Evolutionary conservation across 2,888 invertebrate species (phyloP).

Genomic region (Diogma glabrata): DNA sequence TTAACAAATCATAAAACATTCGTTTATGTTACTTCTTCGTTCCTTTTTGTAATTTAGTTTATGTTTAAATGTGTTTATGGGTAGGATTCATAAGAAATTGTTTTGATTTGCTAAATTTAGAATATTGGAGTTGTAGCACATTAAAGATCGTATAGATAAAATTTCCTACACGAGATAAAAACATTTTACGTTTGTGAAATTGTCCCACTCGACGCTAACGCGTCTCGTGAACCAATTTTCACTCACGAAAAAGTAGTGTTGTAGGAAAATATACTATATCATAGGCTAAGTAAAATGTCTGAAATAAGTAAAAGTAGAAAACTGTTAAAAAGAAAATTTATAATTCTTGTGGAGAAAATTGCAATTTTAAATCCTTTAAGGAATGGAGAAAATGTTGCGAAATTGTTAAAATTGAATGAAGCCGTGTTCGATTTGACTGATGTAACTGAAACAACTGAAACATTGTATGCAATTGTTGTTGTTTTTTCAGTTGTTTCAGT

Average conservation of each 20-base stretch:
- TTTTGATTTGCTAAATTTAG: background rate
- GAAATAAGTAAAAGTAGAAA: background rate
- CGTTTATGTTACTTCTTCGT: no score
- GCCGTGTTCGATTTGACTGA: no score
- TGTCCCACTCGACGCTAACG: no score
- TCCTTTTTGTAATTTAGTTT: background rate
- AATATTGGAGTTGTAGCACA: background rate
- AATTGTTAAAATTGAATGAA: no score
- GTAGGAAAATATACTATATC: no score
- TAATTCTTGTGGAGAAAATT: background rate
- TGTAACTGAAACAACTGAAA: no score
- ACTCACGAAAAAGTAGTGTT: no score
- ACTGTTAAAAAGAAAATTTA: background rate
- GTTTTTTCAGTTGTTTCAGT: no score
- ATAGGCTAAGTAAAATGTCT: background rate
- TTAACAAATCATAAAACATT: no score
- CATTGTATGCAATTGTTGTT: no score
- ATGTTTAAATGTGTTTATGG: background rate
- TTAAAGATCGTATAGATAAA: background rate
- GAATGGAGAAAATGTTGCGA: background rate
- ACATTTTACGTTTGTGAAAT: no score
- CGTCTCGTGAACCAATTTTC: no score
- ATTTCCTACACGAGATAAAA: background rate
- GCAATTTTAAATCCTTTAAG: background rate
- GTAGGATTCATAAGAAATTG: background rate